Conservation (phyloP, 1,140 invertebrate species). For the Dendrolimus punctatus region DNA sequence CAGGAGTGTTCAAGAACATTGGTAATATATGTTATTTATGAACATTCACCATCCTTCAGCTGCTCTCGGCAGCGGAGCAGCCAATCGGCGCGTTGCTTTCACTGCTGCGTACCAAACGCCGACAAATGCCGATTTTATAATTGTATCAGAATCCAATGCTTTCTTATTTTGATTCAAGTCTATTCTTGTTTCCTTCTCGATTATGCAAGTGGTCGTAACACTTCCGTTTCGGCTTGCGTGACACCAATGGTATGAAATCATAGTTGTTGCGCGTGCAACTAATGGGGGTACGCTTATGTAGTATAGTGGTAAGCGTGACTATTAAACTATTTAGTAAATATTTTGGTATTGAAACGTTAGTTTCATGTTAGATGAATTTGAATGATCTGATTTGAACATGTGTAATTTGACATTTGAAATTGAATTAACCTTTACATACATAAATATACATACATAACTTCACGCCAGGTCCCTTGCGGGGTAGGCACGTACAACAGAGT, state of each 20-base stretch:
- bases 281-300: slow-evolving; percentile 2
- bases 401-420: too few species aligned
- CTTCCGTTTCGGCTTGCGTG: slow-evolving; percentile 36
- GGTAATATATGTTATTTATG: background rate
- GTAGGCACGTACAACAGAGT: too few species aligned
- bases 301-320: background rate
- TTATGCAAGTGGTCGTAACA: slow-evolving; percentile 21
- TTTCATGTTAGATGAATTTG: too few species aligned
- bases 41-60: slow-evolving; percentile 11
- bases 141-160: slow-evolving; percentile 49
- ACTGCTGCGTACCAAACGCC: slow-evolving; percentile 31
- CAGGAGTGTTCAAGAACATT: slow-evolving; percentile 7
- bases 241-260: slow-evolving; percentile 1
- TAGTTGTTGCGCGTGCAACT: background rate
- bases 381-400: too few species aligned
- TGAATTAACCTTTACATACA: too few species aligned
- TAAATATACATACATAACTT: too few species aligned
- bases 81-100: slow-evolving; percentile 37
- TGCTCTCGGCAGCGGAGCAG: slow-evolving; percentile 12
- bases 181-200: slow-evolving; percentile 30
- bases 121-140: slow-evolving; percentile 49
- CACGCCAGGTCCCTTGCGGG: too few species aligned
- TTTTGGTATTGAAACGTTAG: too few species aligned
- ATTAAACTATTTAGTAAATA: too few species aligned
- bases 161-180: slow-evolving; percentile 45